Evolutionary conservation across 2,888 invertebrate species (phyloP), one percentile per base, ranked within the genome.

Genomic region (Myopa tessellatipennis): DNA sequence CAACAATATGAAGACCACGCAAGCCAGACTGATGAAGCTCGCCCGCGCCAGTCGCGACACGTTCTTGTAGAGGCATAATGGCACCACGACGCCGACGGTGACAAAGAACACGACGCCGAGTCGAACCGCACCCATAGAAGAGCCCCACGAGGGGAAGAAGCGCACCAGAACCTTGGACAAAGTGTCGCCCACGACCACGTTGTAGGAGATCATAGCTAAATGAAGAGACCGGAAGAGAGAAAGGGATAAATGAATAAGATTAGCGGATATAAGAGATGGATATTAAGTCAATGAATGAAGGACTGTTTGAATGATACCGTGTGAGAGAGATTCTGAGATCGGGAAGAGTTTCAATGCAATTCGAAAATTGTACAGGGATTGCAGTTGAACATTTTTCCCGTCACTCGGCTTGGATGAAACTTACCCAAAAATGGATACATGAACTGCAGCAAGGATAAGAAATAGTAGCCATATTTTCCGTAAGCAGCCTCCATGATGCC

Each of bases 101-200:
- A 93, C 92, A 79, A 95, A 89, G 60, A 94, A 91, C 34, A 95
- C 93, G 74, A 95, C 89, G 79, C 89, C 88, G 81, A 89, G 84
- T 40, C 89, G 88, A 12, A 89, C 89, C 16, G 88, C 86, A 67
- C 89, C 88, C 90, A 89, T 90, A 73, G 89, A 89, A 74, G 86
- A 81, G 77, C 88, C 88, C 88, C 88, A 89, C 16, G 89, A 86
- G 77, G 89, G 90, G 68, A 93, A 92, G 73, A 95, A 90, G 80
- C 95, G 91, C n/a, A 93, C 91, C 77, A 95, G 90, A 26, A 96
- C 94, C 89, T 95, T 95, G 18, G 95, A 95, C 65, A 95, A 91
- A 0, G 95, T 96, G 86, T 96, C 96, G 34, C 95, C 96, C 50
- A 96, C 95, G 34, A 95, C 95, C 26, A 96, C 94, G 88, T 96